phyloP scores from a whole-genome alignment of 2,113 vertebrate genomes.

The Motacilla tschutschensis region DNA sequence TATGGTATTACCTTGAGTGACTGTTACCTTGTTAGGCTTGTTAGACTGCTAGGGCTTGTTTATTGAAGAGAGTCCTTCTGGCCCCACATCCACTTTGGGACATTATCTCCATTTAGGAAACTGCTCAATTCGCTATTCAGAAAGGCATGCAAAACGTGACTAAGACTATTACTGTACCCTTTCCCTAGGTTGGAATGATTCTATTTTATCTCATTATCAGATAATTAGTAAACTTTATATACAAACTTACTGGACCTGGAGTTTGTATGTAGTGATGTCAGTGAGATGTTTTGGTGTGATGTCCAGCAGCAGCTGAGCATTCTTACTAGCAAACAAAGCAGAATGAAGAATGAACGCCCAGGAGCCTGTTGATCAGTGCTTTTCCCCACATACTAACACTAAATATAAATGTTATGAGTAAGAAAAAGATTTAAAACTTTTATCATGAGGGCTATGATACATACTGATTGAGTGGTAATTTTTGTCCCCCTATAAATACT shows the following conservation, averaged over 20 bases:
- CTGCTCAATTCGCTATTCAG: neutral
- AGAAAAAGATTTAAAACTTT: neutral
- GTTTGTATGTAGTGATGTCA: neutral
- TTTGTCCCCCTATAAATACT: neutral
- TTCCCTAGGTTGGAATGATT: neutral
- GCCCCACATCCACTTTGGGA: accelerated
- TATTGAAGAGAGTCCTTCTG: neutral
- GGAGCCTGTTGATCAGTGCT: neutral
- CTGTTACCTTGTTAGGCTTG: neutral
- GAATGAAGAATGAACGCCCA: neutral
- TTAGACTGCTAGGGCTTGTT: neutral
- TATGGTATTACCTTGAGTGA: neutral
- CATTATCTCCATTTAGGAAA: neutral
- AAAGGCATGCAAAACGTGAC: neutral
- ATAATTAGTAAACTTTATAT: neutral
- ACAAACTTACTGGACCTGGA: neutral
- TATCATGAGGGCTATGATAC: neutral
- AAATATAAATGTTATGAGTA: neutral
- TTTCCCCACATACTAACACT: neutral
- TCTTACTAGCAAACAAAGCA: neutral
- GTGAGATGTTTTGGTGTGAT: neutral
- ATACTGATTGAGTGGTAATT: neutral
- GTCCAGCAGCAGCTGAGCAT: neutral
- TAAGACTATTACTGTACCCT: neutral
- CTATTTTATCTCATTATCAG: neutral